Conservation (phyloP, 2,888 invertebrate genomes). For the Mycalesis mineus region DNA sequence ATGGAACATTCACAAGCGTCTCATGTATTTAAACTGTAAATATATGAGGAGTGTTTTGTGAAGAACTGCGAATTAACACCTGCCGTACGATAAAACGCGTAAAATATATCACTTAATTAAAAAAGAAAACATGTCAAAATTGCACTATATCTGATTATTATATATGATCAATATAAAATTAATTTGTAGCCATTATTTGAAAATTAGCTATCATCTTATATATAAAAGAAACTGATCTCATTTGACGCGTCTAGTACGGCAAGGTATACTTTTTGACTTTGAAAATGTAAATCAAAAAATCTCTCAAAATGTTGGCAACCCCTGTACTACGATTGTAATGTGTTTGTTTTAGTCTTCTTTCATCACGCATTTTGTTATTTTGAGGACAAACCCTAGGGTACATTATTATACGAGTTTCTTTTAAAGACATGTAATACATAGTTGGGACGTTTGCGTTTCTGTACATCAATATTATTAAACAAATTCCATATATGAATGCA, state of each 20-base stretch:
- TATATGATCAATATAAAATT: too few species aligned
- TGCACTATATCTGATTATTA: too few species aligned
- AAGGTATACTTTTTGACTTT: not conserved
- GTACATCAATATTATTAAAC: not conserved
- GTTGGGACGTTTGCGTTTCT: too few species aligned
- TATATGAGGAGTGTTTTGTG: slow-evolving; percentile 1
- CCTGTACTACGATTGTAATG: not conserved
- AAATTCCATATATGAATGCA: not conserved
- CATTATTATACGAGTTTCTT: not conserved
- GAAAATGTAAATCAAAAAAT: slow-evolving; percentile 1
- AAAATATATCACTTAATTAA: too few species aligned
- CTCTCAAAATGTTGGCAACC: slow-evolving; percentile 11
- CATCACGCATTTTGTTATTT: not conserved
- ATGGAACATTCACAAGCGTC: not conserved
- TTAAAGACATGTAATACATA: too few species aligned
- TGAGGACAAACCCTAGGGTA: not conserved
- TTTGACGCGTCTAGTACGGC: not conserved
- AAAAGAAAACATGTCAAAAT: too few species aligned
- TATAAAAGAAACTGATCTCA: not conserved
- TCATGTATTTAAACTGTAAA: slow-evolving; percentile 2
- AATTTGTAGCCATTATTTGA: not conserved
- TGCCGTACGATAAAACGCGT: not conserved
- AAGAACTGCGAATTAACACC: not conserved
- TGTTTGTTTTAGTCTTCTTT: not conserved
- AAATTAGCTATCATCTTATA: not conserved